Base-by-base conservation (phyloP, 92 coral and sea anemone genomes). In the Metridium senile region DNA sequence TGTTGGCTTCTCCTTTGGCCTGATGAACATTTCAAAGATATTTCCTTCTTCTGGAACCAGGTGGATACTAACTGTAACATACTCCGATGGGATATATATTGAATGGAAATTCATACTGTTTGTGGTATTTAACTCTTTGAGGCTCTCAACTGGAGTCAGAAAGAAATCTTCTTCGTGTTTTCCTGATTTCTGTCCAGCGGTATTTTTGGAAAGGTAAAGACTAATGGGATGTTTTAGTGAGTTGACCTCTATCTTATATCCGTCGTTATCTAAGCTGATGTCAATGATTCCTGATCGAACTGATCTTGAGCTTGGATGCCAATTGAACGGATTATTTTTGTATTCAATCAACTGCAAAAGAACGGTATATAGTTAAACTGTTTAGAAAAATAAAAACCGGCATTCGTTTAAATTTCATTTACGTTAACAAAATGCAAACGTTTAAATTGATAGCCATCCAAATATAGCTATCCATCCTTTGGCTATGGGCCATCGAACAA, bases 101-200 rank as follows among this genome's bases (percentile, higher is more conserved):
- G 66, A 68, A 59, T 91, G 97, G 59, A 56, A 91, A 11, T 87
- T 82, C 90, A 91, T 85, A 56, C 89, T 85, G 10, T 80, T 57
- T 3, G 79, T 68, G 6, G 67, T 83, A 23, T 73, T 63, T 30
- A 63, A 63, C 29, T 29, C n/a, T 1, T 18, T 58, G 49, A 62
- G 56, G 32, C 17, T 34, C 25, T 58, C 47, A 9, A 16, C 68
- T 21, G 68, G 78, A 27, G 58, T 73, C 1, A 73, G 34, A 33
- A 32, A 58, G 18, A 31, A 58, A 17, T 54, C 57, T 59, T 23
- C 19, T 8, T 23, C 28, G 2, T 2, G 30, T 8, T 61, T 22
- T 26, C 8, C 22, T 11, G 6, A 6, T 27, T 22, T 0, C 20
- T 30, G 2, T 18, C 9, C 26, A 26, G 11, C 28, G 65, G 27